Percentiles rank a stretch among this genome's conserved stretches.
Conservation (phyloP, 2,113 vertebrate genomes). For the Charina bottae region DNA sequence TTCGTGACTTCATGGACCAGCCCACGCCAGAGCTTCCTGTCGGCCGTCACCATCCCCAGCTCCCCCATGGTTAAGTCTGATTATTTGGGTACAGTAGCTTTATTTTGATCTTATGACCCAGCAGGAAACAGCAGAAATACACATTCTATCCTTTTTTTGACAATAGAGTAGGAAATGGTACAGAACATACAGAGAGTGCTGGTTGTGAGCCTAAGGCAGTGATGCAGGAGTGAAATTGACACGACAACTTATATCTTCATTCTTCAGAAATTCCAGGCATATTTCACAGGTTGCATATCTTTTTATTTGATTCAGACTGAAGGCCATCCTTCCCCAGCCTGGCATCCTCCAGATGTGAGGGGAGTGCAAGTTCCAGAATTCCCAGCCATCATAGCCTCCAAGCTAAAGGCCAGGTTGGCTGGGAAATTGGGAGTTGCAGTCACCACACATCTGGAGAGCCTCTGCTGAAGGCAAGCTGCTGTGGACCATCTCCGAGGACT, state of each 20-base stretch:
- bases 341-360: background rate
- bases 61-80: too few species aligned
- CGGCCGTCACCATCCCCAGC: too few species aligned
- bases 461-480: background rate
- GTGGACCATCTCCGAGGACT: background rate
- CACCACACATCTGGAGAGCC: background rate
- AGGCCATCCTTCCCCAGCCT: background rate
- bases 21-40: too few species aligned
- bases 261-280: background rate
- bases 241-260: background rate
- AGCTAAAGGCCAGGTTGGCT: background rate
- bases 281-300: background rate
- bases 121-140: background rate
- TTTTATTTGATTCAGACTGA: background rate
- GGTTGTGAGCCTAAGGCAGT: background rate
- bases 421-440: background rate
- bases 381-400: background rate
- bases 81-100: background rate
- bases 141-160: background rate
- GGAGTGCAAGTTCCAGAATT: background rate
- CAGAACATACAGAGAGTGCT: background rate
- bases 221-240: background rate
- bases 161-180: background rate
- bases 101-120: background rate
- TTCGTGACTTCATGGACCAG: too few species aligned